Evolutionary conservation across 1,140 invertebrate species (phyloP).

Genomic region (Lamellibrachia luymesi): DNA sequence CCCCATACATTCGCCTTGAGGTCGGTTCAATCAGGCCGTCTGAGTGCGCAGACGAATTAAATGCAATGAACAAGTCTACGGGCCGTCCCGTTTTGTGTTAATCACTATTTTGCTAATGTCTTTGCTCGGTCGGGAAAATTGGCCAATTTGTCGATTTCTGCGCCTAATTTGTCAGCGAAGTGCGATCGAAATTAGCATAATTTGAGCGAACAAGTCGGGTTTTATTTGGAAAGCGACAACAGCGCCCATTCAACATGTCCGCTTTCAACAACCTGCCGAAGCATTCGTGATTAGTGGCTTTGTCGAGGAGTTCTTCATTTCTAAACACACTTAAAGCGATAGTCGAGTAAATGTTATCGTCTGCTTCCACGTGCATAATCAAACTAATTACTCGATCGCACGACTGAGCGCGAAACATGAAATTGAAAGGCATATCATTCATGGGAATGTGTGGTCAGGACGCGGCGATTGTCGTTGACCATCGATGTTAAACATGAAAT

Average conservation of each 20-base stretch:
- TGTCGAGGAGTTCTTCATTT: neutral
- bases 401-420: neutral
- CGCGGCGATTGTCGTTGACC: neutral
- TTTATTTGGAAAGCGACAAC: neutral
- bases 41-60: neutral
- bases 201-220: neutral
- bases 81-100: neutral
- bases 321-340: neutral
- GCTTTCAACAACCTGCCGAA: neutral
- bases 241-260: neutral
- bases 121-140: neutral
- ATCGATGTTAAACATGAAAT: neutral
- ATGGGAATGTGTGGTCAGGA: neutral
- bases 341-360: neutral
- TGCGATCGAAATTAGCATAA: slow-evolving; percentile 5
- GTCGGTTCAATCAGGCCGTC: neutral
- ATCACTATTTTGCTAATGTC: neutral
- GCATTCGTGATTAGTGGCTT: neutral
- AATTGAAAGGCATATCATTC: neutral
- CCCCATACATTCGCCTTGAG: no score
- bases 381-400: neutral
- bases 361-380: neutral
- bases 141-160: slow-evolving; percentile 4
- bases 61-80: neutral
- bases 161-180: neutral